A percentile compares a stretch with the other conserved stretches of the same genome.
Conservation (phyloP, 2,113 vertebrate genomes). For the Notiomystis cincta region DNA sequence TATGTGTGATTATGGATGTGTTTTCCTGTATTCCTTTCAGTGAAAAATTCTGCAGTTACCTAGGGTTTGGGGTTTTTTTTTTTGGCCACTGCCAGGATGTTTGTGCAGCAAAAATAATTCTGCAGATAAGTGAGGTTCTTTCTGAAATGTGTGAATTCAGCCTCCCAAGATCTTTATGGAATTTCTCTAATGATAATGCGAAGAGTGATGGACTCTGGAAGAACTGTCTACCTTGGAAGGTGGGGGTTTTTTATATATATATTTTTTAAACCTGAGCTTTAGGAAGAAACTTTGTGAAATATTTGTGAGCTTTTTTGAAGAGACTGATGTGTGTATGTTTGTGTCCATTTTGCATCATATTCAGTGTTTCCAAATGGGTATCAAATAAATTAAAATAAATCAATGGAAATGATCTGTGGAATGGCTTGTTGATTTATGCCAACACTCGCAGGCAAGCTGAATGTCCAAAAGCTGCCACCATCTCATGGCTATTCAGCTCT, state of each 20-base stretch:
- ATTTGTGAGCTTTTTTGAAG: not conserved
- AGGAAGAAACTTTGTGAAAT: not conserved
- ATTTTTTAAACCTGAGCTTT: not conserved
- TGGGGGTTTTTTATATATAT: not conserved
- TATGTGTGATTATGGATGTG: not conserved
- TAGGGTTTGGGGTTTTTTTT: constrained; percentile 5
- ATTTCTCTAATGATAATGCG: not conserved
- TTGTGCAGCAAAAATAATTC: not conserved
- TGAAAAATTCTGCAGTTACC: not conserved
- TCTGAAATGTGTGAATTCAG: not conserved
- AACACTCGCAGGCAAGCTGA: not conserved
- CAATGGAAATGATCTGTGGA: not conserved
- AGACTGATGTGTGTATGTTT: not conserved
- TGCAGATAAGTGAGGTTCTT: not conserved
- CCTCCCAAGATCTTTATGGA: not conserved
- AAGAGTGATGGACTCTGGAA: not conserved
- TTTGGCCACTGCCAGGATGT: not conserved
- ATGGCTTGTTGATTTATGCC: not conserved
- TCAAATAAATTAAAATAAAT: constrained; percentile 37
- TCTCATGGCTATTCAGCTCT: not conserved
- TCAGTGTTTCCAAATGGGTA: constrained; percentile 17
- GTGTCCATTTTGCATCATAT: not conserved
- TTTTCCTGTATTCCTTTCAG: not conserved
- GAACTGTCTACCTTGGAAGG: not conserved
- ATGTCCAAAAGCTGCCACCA: not conserved